These are phyloP conservation scores for Onychomys torridus DNA, from an alignment of 2,797 vertebrate species.

Conservation along the genomic window DNA sequence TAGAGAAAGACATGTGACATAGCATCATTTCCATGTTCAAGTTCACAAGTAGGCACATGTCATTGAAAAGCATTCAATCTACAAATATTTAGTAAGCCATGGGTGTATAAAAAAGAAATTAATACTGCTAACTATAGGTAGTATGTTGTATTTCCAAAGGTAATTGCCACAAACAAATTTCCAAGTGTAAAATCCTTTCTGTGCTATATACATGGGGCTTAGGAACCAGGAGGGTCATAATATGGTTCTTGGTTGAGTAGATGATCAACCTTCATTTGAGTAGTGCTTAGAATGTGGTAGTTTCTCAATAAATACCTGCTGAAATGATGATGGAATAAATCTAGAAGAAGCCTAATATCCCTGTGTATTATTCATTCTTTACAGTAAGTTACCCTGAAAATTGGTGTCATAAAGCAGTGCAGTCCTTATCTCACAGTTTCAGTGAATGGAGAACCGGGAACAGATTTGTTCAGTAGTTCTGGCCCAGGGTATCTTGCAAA, in stretches of 20 bases:
- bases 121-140: background rate
- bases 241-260: background rate
- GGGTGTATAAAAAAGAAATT: constrained; percentile 29
- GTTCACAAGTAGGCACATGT: constrained; percentile 1
- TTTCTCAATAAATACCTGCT: constrained; percentile 41
- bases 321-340: constrained; percentile 28
- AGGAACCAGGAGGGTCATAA: background rate
- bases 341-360: background rate
- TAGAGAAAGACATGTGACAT: background rate
- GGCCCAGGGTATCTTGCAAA: background rate
- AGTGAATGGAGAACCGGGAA: constrained; percentile 9
- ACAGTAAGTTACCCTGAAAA: constrained; percentile 25
- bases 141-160: constrained; percentile 34
- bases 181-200: constrained; percentile 26
- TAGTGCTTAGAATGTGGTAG: constrained; percentile 3
- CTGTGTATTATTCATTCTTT: background rate
- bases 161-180: constrained; percentile 1
- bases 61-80: constrained; percentile 5
- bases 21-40: constrained; percentile 17
- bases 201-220: background rate
- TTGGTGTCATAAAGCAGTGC: constrained; percentile 27
- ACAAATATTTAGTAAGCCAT: constrained; percentile 38
- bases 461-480: constrained; percentile 13
- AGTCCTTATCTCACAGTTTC: constrained; percentile 2
- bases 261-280: constrained; percentile 34